These are phyloP conservation scores for Gymnocephalus cernua DNA, from an alignment of 2,113 vertebrate species.

Conservation along the genomic window DNA sequence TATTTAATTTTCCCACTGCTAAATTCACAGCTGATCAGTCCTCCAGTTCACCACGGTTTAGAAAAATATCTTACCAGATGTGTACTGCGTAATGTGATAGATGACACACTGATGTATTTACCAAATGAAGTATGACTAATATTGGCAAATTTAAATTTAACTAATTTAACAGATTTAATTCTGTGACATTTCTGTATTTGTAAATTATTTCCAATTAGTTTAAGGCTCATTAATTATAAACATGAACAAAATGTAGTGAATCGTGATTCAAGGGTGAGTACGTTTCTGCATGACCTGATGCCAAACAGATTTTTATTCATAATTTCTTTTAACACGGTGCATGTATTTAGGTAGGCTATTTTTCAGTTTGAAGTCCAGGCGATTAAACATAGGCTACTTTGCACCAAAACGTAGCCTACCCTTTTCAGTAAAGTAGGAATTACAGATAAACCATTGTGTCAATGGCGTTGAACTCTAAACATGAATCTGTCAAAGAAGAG, in stretches of 20 bases:
- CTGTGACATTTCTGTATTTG: not conserved
- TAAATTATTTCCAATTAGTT: not conserved
- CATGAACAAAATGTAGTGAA: not conserved
- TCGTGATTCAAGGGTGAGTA: not conserved
- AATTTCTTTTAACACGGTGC: not conserved
- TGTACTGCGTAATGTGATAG: slow-evolving; percentile 26
- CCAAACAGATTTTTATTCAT: not conserved
- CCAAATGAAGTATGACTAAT: slow-evolving; percentile 23
- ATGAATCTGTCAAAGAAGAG: too few relatives aligned
- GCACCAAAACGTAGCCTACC: not conserved
- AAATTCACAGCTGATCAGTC: slow-evolving; percentile 11
- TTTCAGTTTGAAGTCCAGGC: not conserved
- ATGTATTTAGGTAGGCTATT: not conserved
- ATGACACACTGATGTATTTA: slow-evolving; percentile 34
- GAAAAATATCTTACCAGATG: slow-evolving; percentile 24
- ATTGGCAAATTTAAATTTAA: not conserved
- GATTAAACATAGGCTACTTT: not conserved
- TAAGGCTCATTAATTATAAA: not conserved
- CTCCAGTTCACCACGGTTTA: slow-evolving; percentile 3
- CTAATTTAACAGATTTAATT: too few relatives aligned
- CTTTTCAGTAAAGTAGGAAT: not conserved
- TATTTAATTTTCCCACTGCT: not conserved
- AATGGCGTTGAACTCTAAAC: too few relatives aligned
- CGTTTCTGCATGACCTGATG: not conserved
- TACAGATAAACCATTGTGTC: too few relatives aligned